Evolutionary conservation across 2,113 vertebrate genomes (phyloP).

Genomic region (Hyla sarda): DNA sequence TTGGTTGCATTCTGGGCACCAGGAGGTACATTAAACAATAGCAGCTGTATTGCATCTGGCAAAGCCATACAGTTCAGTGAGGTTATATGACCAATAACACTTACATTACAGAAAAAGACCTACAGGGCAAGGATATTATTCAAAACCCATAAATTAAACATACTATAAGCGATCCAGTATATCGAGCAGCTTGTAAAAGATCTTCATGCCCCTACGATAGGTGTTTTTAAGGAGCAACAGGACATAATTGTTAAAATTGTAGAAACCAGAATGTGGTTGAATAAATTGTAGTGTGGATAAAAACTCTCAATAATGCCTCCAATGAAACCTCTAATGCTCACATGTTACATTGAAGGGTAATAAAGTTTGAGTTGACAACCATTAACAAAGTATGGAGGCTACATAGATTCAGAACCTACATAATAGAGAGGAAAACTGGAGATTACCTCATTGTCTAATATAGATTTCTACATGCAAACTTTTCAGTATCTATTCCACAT

Average conservation of each 20-base stretch:
- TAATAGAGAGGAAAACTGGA: no score
- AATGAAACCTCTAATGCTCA: not conserved
- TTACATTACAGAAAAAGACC: conserved; percentile 25
- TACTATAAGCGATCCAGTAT: not conserved
- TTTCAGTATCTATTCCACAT: no score
- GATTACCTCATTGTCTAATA: no score
- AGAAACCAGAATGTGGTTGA: not conserved
- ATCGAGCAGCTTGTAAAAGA: not conserved
- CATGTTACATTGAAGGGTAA: not conserved
- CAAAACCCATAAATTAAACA: not conserved
- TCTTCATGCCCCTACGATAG: not conserved
- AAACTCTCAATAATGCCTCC: not conserved
- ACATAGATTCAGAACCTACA: no score
- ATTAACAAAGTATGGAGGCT: no score
- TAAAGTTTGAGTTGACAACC: no score
- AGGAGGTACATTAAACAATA: conserved; percentile 41
- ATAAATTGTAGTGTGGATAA: not conserved
- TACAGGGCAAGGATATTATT: conserved; percentile 29
- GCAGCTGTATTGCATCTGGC: conserved; percentile 51
- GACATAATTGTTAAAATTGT: not conserved
- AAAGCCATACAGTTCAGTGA: conserved; percentile 29
- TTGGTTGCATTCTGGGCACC: conserved; percentile 42
- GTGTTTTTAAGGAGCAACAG: not conserved
- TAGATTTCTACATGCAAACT: no score
- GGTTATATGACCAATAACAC: conserved; percentile 25